These are phyloP conservation scores for Xerus inauris DNA, from an alignment of 2,113 vertebrate species.

Conservation along the genomic window DNA sequence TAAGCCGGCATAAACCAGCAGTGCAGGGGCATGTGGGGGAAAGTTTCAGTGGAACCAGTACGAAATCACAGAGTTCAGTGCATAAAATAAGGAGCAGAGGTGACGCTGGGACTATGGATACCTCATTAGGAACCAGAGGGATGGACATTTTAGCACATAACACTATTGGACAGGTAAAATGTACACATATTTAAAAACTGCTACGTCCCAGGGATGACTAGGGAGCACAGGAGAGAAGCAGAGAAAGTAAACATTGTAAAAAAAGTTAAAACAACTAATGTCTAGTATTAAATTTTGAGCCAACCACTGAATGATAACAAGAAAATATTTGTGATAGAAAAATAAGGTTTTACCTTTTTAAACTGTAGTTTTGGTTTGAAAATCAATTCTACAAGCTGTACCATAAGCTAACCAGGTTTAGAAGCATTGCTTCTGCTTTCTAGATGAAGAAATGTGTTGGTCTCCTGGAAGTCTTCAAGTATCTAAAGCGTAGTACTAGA, in stretches of 20 bases:
- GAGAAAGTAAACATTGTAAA: neutral
- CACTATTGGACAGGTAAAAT: neutral
- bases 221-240: neutral
- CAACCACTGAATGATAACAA: neutral
- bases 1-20: neutral
- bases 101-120: neutral
- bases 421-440: neutral
- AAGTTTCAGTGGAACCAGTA: neutral
- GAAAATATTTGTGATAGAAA: neutral
- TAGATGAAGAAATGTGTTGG: neutral
- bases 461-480: neutral
- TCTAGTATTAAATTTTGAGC: neutral
- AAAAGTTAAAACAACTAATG: neutral
- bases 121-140: neutral
- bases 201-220: neutral
- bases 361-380: neutral
- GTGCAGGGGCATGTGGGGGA: neutral
- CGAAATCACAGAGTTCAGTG: neutral
- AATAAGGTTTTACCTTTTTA: neutral
- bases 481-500: neutral
- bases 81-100: neutral
- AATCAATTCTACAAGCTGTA: neutral
- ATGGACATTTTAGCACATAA: neutral
- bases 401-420: rapidly evolving
- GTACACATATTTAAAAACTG: neutral